Evolutionary conservation across 2,797 vertebrate genomes (phyloP).

Genomic region (Uromys caudimaculatus): DNA sequence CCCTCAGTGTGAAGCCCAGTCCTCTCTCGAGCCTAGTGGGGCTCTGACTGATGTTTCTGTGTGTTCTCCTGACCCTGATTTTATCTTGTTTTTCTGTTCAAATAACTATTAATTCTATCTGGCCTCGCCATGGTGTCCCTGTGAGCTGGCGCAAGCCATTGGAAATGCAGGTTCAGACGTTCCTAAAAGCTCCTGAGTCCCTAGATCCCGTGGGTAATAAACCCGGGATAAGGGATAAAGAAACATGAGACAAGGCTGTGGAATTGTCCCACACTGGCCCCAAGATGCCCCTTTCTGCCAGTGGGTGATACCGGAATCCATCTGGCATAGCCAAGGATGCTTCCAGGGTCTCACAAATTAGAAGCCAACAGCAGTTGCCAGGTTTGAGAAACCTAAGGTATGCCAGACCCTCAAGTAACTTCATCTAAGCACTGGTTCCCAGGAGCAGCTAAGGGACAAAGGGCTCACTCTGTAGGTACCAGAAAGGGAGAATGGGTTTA

Average conservation of each 20-base stretch:
- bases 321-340: not conserved
- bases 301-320: not conserved
- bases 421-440: fast-evolving
- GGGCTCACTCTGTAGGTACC: not conserved
- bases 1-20: not conserved
- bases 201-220: not conserved
- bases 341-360: not conserved
- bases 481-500: not conserved
- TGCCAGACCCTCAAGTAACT: not conserved
- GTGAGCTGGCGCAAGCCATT: fast-evolving
- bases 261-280: fast-evolving
- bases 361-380: not conserved
- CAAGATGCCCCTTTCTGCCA: fast-evolving
- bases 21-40: fast-evolving
- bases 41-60: not conserved
- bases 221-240: not conserved
- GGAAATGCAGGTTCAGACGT: not conserved
- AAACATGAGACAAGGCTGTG: fast-evolving
- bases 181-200: too few relatives aligned
- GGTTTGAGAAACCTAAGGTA: fast-evolving
- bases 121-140: fast-evolving
- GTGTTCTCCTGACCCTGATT: not conserved
- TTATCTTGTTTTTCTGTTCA: not conserved
- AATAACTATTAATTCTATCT: not conserved
- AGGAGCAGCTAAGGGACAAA: fast-evolving